Base-by-base conservation (phyloP, 1,140 invertebrate genomes). In the Drosophila sulfurigaster region DNA sequence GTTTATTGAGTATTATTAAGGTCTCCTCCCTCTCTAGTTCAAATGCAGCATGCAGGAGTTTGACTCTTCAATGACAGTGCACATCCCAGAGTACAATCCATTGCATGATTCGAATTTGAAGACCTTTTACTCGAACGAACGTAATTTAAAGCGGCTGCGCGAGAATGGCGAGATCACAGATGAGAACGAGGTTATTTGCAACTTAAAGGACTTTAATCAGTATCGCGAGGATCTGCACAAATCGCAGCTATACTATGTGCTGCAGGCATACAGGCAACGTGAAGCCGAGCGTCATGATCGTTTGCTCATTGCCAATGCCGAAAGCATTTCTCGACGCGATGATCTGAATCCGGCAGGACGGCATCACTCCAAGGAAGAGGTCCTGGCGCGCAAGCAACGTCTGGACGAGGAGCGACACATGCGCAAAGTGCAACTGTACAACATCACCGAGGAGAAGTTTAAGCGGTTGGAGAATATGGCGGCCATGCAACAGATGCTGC, bases 181-280 rank as follows among this genome's bases (percentile, higher is more conserved):
- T 46, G 58, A 81, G 3, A 92, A 92, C 49, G 91, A 92, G 71
- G 91, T 92, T 1, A 92, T 92, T 0, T 92, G 91, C 15, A 92
- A 85, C 54, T 62, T 92, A 1, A 92, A 91, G 65, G 91, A 92
- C 35, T 92, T 92, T 32, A 92, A 92, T 68, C 75, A 86, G 30
- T 91, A 86, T 70, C 91, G 91, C 32, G 69, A 80, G 74, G 74
- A 85, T 43, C 67, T 92, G 57, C 82, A 93, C 87, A 94, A 91
- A 38, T 79, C 85, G 0, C 78, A 92, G 64, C 52, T 92, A 4
- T 91, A 90, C 66, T 85, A 88, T 62, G 77, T 92, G 1, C 60
- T 92, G n/a, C 81, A 92, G 59, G 89, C 90, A 8, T 77, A 91
- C 20, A 81, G 79, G 25, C 59, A 70, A 10, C 74, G 91, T 5